A percentile compares a stretch with the other conserved stretches of the same genome.
phyloP scores from a whole-genome alignment of 1,140 invertebrate genomes.

The Drosophila malerkotliana region DNA sequence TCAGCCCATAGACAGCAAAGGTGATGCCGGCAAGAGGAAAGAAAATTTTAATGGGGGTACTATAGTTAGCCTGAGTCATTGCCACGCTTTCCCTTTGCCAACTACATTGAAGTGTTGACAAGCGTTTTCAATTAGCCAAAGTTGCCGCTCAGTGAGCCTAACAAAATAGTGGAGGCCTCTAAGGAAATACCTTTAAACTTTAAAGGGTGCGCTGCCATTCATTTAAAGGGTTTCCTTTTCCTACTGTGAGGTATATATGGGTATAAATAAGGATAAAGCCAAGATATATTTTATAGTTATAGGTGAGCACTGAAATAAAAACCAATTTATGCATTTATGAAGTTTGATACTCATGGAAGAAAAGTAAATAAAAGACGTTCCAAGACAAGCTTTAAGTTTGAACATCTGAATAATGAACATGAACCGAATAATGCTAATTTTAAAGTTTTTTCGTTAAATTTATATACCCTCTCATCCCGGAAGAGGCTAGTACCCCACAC shows the following conservation, averaged over 20 bases:
- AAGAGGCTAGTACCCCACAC: background rate
- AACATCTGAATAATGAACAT: too few species aligned
- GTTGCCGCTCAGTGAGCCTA: background rate
- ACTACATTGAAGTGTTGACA: slow-evolving; percentile 56
- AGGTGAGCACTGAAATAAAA: too few species aligned
- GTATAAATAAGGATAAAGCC: background rate
- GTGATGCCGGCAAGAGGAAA: background rate
- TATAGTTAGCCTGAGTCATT: slow-evolving; percentile 1
- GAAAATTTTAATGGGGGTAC: slow-evolving; percentile 28
- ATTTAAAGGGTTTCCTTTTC: background rate
- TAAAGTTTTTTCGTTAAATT: slow-evolving; percentile 3
- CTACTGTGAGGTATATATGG: background rate
- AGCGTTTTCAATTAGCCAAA: slow-evolving; percentile 69
- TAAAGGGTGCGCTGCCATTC: background rate
- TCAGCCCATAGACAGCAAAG: slow-evolving; percentile 39
- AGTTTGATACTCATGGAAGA: too few species aligned
- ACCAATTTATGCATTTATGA: too few species aligned
- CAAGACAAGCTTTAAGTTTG: too few species aligned
- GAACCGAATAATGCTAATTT: slow-evolving; percentile 11
- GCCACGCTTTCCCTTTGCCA: background rate
- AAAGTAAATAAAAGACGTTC: too few species aligned
- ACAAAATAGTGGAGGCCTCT: slow-evolving; percentile 1
- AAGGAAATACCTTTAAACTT: background rate
- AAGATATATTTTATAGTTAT: too few species aligned
- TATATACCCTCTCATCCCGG: slow-evolving; percentile 29